Conservation (phyloP, 2,888 invertebrate genomes). For the Apodemia duryi region DNA sequence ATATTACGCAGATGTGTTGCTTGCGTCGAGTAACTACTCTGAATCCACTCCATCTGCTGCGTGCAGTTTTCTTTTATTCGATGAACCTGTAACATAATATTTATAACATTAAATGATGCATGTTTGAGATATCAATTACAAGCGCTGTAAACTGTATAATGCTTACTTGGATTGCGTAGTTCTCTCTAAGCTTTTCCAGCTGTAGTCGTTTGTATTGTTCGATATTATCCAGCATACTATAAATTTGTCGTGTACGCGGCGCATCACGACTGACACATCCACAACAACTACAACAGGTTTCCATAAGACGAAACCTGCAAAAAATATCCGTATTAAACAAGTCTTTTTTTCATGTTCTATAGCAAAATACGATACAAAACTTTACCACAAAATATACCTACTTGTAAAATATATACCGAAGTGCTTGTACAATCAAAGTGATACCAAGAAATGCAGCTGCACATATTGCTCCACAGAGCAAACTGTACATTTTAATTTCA, state of each 20-base stretch:
- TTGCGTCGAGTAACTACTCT: conserved; percentile 93
- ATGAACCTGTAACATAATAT: conserved; percentile 81
- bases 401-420: conserved; percentile 85
- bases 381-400: conserved; percentile 56
- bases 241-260: conserved; percentile 90
- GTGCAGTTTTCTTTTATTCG: conserved; percentile 95
- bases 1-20: conserved; percentile 92
- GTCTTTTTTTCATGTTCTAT: neutral
- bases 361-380: neutral
- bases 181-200: conserved; percentile 91
- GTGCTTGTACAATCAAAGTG: conserved; percentile 88
- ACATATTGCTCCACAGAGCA: conserved; percentile 88
- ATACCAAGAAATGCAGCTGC: conserved; percentile 89
- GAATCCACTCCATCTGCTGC: conserved; percentile 96
- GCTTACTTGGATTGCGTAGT: conserved; percentile 91
- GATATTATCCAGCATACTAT: conserved; percentile 92
- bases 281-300: conserved; percentile 90
- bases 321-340: conserved; percentile 13
- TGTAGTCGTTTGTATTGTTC: conserved; percentile 94
- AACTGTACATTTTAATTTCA: conserved; percentile 90
- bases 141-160: neutral
- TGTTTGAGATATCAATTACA: neutral
- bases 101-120: neutral
- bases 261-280: conserved; percentile 84
- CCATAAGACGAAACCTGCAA: conserved; percentile 84